phyloP scores from a whole-genome alignment of 2,113 vertebrate genomes.

The Onychorhynchus coronatus region DNA sequence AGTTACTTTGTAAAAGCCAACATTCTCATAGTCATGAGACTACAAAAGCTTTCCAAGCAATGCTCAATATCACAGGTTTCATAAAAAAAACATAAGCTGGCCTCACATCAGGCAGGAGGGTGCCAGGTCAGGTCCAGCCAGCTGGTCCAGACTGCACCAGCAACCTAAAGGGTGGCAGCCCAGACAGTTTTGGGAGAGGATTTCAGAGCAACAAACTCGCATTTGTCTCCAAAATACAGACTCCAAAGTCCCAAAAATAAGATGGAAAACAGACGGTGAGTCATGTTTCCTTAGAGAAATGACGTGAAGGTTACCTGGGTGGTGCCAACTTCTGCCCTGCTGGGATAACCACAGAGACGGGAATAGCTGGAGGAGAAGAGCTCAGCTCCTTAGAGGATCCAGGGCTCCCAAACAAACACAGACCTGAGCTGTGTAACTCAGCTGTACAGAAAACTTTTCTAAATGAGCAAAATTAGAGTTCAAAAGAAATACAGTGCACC shows the following conservation, averaged over 20 bases:
- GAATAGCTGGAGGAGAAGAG: conserved; percentile 8
- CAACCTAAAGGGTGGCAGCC: neutral
- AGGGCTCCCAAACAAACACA: neutral
- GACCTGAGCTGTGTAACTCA: neutral
- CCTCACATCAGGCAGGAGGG: neutral
- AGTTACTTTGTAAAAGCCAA: neutral
- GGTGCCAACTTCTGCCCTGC: conserved; percentile 42
- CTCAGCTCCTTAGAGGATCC: neutral
- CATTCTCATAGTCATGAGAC: neutral
- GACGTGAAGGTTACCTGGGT: conserved; percentile 55
- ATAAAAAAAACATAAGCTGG: neutral
- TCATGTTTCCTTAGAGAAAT: conserved; percentile 61
- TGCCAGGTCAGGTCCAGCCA: neutral
- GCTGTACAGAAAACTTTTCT: neutral
- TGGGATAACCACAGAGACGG: conserved; percentile 36
- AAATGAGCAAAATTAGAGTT: neutral
- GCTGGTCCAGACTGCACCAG: neutral
- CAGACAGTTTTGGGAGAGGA: neutral
- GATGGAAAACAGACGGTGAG: conserved; percentile 67
- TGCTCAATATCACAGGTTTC: neutral
- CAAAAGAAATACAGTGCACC: neutral
- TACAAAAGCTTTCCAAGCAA: neutral
- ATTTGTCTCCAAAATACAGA: conserved; percentile 23
- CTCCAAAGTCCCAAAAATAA: conserved; percentile 40
- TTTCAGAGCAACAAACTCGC: neutral